Evolutionary conservation across 2,888 invertebrate genomes (phyloP).

Genomic region (Diploptera punctata): DNA sequence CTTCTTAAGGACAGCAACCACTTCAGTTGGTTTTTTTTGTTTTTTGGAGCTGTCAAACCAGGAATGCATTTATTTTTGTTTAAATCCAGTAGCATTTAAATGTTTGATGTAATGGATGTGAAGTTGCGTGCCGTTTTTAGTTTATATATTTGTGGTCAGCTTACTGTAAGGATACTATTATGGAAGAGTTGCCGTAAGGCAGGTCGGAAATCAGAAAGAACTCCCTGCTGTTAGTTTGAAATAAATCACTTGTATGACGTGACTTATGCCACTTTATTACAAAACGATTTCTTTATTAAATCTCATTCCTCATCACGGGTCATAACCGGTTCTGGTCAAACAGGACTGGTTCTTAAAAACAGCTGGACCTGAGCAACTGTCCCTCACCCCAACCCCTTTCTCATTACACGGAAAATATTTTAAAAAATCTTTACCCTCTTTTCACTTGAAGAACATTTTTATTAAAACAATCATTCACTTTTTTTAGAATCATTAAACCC

Average conservation of each 20-base stretch:
- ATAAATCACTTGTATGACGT: background rate
- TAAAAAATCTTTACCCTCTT: conserved; percentile 6
- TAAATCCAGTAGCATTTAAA: too few relatives aligned
- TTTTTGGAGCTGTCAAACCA: too few relatives aligned
- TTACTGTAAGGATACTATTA: too few relatives aligned
- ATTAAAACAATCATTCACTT: conserved; percentile 23
- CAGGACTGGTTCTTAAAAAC: conserved; percentile 2
- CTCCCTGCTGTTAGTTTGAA: too few relatives aligned
- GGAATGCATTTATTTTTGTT: too few relatives aligned
- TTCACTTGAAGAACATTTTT: conserved; percentile 10
- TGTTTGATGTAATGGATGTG: too few relatives aligned
- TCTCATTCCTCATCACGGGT: background rate
- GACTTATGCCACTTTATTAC: background rate
- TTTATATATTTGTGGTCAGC: too few relatives aligned
- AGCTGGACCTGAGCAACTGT: conserved; percentile 26
- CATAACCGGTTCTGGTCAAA: conserved; percentile 31
- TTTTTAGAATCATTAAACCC: conserved; percentile 12
- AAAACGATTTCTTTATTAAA: background rate
- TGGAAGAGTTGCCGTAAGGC: too few relatives aligned
- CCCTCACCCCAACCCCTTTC: background rate
- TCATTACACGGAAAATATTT: conserved; percentile 5
- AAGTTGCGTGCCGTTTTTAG: too few relatives aligned
- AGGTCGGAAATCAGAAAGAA: too few relatives aligned
- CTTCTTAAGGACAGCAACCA: too few relatives aligned
- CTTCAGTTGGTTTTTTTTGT: too few relatives aligned